Evolutionary conservation across 2,888 invertebrate species (phyloP).

Genomic region (Elysia crispata): DNA sequence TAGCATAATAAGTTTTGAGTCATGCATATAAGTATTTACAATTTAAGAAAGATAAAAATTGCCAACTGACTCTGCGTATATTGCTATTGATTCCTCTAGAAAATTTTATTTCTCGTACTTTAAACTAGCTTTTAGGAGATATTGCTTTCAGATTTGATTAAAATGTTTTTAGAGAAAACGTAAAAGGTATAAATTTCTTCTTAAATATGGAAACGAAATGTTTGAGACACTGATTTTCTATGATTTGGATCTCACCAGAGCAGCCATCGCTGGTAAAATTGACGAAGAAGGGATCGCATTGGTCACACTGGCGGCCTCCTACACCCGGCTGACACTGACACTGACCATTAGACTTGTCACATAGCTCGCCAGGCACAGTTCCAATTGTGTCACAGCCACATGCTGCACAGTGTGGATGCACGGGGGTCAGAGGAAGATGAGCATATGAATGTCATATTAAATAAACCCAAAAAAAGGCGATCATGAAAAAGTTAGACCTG

Average conservation of each 20-base stretch:
- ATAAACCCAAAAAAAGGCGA: too few species aligned
- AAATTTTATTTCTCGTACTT: too few species aligned
- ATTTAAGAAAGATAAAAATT: too few species aligned
- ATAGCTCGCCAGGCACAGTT: conserved; percentile 57
- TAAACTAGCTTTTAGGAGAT: too few species aligned
- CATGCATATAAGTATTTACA: too few species aligned
- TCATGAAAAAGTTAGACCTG: too few species aligned
- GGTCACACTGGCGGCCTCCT: conserved; percentile 60
- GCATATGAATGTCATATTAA: too few species aligned
- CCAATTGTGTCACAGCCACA: conserved; percentile 84
- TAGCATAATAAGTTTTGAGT: too few species aligned
- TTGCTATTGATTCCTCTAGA: too few species aligned
- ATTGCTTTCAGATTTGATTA: too few species aligned
- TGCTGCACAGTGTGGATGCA: conserved; percentile 30
- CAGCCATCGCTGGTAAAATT: conserved; percentile 58
- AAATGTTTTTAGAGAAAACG: not conserved
- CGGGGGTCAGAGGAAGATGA: not conserved
- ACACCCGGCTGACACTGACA: conserved; percentile 73
- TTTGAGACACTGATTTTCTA: not conserved
- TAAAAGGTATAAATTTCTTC: not conserved
- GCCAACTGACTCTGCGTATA: too few species aligned
- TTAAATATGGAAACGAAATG: too few species aligned
- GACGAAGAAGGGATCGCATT: conserved; percentile 60
- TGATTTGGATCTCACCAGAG: conserved; percentile 49
- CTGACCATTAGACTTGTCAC: conserved; percentile 63